Base-by-base conservation (phyloP, 1,140 invertebrate species). In the Aphaenogaster rudis region DNA sequence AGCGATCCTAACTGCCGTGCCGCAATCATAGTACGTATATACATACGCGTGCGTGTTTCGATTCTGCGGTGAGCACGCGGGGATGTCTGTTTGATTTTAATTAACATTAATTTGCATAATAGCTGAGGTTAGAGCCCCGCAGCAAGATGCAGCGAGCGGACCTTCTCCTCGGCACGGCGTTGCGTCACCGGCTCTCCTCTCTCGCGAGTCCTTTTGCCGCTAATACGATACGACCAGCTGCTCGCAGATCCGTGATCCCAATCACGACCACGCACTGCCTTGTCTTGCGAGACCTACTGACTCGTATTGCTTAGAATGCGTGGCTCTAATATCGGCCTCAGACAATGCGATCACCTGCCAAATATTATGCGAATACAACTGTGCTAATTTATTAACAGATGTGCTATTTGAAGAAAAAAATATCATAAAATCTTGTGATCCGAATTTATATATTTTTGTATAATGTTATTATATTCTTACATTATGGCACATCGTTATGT, bases 31-130 rank as follows among this genome's bases (percentile, higher is more conserved):
- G 28, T 59, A n/a, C 17, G 11, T 36, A 61, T 21, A 33, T 33
- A 63, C 42, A 48, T 59, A 42, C 59, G 77, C 33, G 50, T 42
- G 33, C 57, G 45, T 54, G 50, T 66, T 67, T 57, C 50, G 72
- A 28, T 28, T 45, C 59, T 66, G n/a, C 64, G 72, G 72, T 28
- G 57, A 82, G 54, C 64, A 67, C 50, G 66, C 63, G 78, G 85
- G 78, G 85, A 91, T 85, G 91, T 93, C 91, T 93, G 93, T 94
- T 94, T 93, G 89, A 91, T 94, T 93, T 95, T 94, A 93, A 93
- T 94, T 94, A 93, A 93, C 92, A 89, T 91, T 90, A 88, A 95
- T 95, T 95, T 94, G 92, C 94, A 94, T 94, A 94, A 94, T 93
- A 90, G 86, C 88, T 85, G 92, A 88, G 91, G 86, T 91, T 90